These are phyloP conservation scores for Schizothorax lantsangensis DNA, from an alignment of 2,797 vertebrate species.

Conservation along the genomic window DNA sequence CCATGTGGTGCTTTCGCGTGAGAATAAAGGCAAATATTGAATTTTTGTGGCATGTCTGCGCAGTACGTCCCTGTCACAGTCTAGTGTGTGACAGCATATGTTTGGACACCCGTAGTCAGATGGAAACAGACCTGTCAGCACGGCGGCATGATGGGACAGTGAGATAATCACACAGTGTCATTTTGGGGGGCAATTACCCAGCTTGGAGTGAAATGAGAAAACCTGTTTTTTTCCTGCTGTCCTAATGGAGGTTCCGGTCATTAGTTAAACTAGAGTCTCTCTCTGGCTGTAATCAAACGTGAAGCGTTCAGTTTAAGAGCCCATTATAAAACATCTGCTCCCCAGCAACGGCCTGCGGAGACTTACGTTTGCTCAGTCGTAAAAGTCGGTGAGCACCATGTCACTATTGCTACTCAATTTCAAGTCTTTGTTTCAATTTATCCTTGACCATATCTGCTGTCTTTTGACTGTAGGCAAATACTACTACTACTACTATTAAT, in stretches of 20 bases:
- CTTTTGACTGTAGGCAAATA: neutral
- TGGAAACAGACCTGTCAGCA: slow-evolving; percentile 50
- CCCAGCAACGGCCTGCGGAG: slow-evolving; percentile 89
- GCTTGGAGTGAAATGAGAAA: slow-evolving; percentile 91
- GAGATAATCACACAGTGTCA: slow-evolving; percentile 81
- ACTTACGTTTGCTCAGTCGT: slow-evolving; percentile 33
- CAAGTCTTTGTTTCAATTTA: neutral
- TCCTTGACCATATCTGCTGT: neutral
- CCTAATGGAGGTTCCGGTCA: slow-evolving; percentile 96
- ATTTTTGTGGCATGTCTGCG: slow-evolving; percentile 6
- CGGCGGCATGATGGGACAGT: slow-evolving; percentile 75
- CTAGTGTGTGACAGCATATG: slow-evolving; percentile 46
- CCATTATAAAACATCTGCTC: slow-evolving; percentile 98
- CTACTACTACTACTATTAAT: neutral
- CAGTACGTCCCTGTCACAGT: slow-evolving; percentile 31
- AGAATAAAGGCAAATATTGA: slow-evolving; percentile 40
- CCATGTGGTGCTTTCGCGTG: slow-evolving; percentile 3
- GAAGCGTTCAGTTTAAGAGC: slow-evolving; percentile 94
- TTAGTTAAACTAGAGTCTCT: slow-evolving; percentile 96
- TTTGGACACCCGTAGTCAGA: slow-evolving; percentile 41
- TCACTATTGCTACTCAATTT: slow-evolving; percentile 5
- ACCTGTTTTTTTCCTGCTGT: slow-evolving; percentile 90
- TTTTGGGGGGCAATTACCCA: slow-evolving; percentile 81
- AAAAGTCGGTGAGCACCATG: neutral
- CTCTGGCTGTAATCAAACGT: slow-evolving; percentile 96